Base-by-base conservation (phyloP, 2,888 invertebrate genomes). In the Drosophila macrospina region DNA sequence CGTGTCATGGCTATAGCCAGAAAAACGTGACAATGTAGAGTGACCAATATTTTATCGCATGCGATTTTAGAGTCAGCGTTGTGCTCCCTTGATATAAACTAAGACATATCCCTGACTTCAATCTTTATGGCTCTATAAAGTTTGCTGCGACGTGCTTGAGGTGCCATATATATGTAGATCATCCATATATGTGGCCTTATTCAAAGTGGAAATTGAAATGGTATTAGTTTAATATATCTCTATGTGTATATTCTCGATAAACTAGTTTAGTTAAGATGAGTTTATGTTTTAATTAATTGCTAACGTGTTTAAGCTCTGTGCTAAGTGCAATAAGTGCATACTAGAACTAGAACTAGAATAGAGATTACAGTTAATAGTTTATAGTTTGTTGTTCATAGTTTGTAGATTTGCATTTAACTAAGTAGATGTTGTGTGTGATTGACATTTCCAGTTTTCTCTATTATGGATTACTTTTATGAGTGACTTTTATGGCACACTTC, bases 1-100 rank as follows among this genome's bases (percentile, higher is more conserved):
- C 55, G 63, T 79, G 80, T 70, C 87, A 80, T 63, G 69, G 74
- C 50, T 69, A 55, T 50, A 52, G 61, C 55, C 50, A 20, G 20
- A 52, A 81, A 73, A 81, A 70, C 88, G 82, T 87, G 87, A 85
- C 85, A 84, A 80, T 84, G 51, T 71, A 51, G 48, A 32, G 48
- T 15, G 54, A 42, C 24, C 54, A 32, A 55, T 42, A 44, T 34
- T 34, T 44, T 32, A 24, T 16, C 6, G 32, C 13, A 52, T n/a
- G 30, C 16, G 15, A 30, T 44, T 42, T 44, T 8, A 26, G n/a
- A 4, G 24, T 32, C 6, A 5, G 28, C 15, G 30, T 48, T 20
- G 34, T 24, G 50, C 26, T 37, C 5, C 51, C 51, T 51, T 37
- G 15, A 28, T 51, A 16, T 36, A 10, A 36, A 34, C 24, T 10